Conservation (phyloP, 2,113 vertebrate species). For the Oncorhynchus masou region DNA sequence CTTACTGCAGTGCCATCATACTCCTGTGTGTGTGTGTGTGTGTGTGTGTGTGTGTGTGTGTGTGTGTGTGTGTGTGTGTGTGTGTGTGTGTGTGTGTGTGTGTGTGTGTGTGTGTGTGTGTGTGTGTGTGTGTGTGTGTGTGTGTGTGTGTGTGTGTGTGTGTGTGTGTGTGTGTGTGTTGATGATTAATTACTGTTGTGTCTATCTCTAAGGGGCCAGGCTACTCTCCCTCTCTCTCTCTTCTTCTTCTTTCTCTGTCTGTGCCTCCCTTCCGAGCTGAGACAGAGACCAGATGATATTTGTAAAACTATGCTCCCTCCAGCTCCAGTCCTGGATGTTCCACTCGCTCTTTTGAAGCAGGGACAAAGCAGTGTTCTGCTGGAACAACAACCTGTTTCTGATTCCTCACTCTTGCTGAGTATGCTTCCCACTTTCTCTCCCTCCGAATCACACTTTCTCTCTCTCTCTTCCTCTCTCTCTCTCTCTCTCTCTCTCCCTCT, state of each 20-base stretch:
- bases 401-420: not conserved
- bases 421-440: conserved; percentile 8
- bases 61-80: no score
- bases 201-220: conserved; percentile 61
- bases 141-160: conserved; percentile 4
- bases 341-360: not conserved
- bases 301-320: not conserved
- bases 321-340: not conserved
- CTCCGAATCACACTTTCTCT: no score
- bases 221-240: not conserved
- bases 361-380: not conserved
- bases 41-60: no score
- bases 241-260: not conserved
- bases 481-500: no score
- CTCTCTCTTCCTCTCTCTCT: no score
- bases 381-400: conserved; percentile 1
- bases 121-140: not conserved
- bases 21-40: not conserved
- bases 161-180: conserved; percentile 9
- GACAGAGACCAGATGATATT: conserved; percentile 40
- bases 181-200: conserved; percentile 45
- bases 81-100: conserved; percentile 3
- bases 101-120: conserved; percentile 5
- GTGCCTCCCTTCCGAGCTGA: conserved; percentile 23
- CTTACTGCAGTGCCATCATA: not conserved